phyloP scores from a whole-genome alignment of 2,113 vertebrate genomes.

The Caloenas nicobarica region DNA sequence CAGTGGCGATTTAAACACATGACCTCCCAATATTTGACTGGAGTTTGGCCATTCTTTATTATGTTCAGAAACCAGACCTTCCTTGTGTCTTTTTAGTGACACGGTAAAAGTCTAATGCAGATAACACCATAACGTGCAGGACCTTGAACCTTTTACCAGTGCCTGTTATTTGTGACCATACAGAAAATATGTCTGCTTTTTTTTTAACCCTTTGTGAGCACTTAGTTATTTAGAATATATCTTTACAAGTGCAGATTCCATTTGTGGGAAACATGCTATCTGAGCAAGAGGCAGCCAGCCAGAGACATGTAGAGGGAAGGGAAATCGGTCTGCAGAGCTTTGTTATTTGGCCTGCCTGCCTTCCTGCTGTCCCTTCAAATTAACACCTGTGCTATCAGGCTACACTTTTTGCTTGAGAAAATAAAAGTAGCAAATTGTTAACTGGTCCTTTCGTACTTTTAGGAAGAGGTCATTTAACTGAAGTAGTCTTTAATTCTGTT shows the following conservation, averaged over 20 bases:
- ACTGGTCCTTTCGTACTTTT: neutral
- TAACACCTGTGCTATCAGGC: neutral
- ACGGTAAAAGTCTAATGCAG: neutral
- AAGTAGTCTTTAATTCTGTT: neutral
- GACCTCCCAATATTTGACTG: neutral
- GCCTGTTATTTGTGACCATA: neutral
- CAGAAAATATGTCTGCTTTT: neutral
- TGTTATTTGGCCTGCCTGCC: neutral
- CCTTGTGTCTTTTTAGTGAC: neutral
- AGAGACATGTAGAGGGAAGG: neutral
- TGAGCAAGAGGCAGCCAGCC: neutral
- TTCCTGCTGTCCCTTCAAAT: neutral
- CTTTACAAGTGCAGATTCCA: neutral
- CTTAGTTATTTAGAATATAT: neutral
- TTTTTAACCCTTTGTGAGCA: neutral
- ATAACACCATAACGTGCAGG: neutral
- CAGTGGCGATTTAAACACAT: neutral
- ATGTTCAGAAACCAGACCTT: neutral
- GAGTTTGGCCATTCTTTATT: neutral
- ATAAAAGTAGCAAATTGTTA: neutral
- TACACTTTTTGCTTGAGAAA: neutral
- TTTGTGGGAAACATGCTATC: neutral
- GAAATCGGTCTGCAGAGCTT: neutral
- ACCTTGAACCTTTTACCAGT: neutral
- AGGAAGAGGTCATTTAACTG: neutral